Evolutionary conservation across 2,113 vertebrate genomes (phyloP), one percentile per base, ranked within the genome.

Genomic region (Cyphomyrus discorhynchus): DNA sequence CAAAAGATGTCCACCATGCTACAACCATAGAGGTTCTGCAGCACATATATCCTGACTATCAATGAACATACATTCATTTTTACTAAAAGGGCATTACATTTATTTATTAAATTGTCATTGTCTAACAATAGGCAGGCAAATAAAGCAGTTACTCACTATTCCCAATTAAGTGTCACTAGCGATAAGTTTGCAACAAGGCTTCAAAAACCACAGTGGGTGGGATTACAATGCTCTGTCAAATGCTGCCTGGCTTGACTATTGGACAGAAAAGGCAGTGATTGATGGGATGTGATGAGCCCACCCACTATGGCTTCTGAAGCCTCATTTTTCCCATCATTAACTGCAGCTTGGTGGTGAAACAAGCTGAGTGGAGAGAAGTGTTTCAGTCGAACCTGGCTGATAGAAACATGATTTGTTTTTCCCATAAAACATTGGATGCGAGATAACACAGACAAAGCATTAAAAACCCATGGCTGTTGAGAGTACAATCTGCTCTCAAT

Each of bases 111-210:
- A 80, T 42, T 80, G 74, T 80, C 74, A 39, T 39, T 35, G 74
- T 42, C 74, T 80, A 80, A 80, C 74, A 42, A 17, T 35, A 80
- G 1, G 5, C 35, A 39, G 74, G 35, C 31, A 80, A 80, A 80
- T 80, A 80, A 80, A 80, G 74, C 74, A 80, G 74, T 80, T 42
- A 80, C 31, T 80, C 74, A 42, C 74, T 80, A 80, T 42, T 80
- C 17, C 31, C 74, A 39, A 80, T 80, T 35, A 80, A 80, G 15
- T 42, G 74, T 42, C 35, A 80, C 74, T 19, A 17, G 35, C n/a
- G 74, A 80, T 80, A 42, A 35, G 31, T 42, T 80, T 35, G 74
- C 31, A 80, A 80, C 74, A 42, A 80, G 74, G 35, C 74, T 80
- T 80, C 31, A 80, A 42, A 77, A 80, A 6, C 74, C 74, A 42